phyloP scores from a whole-genome alignment of 35 echinoderm and acorn worm genomes.

The Patiria miniata region DNA sequence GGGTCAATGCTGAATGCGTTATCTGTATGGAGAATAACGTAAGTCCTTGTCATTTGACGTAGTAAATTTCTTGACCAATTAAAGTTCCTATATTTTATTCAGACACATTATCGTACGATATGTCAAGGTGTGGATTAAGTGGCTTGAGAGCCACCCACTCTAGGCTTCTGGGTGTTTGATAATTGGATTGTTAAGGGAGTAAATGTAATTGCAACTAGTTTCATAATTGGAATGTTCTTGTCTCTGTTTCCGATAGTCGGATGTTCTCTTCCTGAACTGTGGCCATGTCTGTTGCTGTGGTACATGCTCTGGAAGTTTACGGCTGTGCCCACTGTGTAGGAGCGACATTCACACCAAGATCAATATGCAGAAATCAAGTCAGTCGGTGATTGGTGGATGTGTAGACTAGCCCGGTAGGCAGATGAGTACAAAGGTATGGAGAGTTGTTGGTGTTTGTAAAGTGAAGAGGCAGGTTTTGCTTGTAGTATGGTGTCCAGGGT shows the following conservation, averaged over 20 bases:
- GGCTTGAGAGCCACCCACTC: not conserved
- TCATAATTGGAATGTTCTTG: not conserved
- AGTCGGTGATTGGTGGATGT: too few species aligned
- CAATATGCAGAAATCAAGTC: conserved; percentile 59
- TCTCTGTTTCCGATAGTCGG: conserved; percentile 64
- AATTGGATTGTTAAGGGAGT: too few species aligned
- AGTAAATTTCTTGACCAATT: not conserved
- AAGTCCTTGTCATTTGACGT: conserved; percentile 5
- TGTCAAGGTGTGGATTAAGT: not conserved
- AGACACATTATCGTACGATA: not conserved
- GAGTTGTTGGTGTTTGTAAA: too few species aligned
- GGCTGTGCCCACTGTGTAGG: conserved; percentile 72
- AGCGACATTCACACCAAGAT: conserved; percentile 75
- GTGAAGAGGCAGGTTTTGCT: too few species aligned
- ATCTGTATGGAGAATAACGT: conserved; percentile 89
- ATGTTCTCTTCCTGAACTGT: conserved; percentile 91
- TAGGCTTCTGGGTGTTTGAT: too few species aligned
- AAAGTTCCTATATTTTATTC: not conserved
- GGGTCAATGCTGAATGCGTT: conserved; percentile 91
- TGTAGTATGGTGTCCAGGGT: too few species aligned
- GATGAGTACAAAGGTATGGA: too few species aligned
- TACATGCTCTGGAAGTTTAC: conserved; percentile 59
- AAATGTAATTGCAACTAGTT: not conserved
- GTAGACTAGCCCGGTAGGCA: too few species aligned
- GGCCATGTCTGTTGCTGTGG: conserved; percentile 97